Conservation (phyloP, 2,113 vertebrate species). For the Seriola rivoliana region DNA sequence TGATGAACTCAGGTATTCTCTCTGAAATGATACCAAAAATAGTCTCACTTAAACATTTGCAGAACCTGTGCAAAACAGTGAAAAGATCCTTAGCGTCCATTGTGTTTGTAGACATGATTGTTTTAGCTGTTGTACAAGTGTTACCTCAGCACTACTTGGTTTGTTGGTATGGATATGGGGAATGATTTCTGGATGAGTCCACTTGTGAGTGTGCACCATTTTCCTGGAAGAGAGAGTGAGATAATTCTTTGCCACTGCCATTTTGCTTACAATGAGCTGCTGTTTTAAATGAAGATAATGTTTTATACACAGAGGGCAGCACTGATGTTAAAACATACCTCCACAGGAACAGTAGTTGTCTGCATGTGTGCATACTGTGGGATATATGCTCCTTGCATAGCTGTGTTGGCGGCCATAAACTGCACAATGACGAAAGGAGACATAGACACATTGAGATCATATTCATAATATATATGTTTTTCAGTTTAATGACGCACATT, state of each 20-base stretch:
- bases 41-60: slow-evolving; percentile 94
- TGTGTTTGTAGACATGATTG: slow-evolving; percentile 94
- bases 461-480: neutral
- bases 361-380: slow-evolving; percentile 95
- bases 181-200: slow-evolving; percentile 94
- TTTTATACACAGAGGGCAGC: neutral
- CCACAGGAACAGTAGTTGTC: slow-evolving; percentile 90
- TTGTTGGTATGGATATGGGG: slow-evolving; percentile 96
- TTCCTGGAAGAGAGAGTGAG: slow-evolving; percentile 86
- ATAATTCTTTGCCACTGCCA: neutral
- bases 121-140: slow-evolving; percentile 90
- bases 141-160: slow-evolving; percentile 94
- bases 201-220: slow-evolving; percentile 93
- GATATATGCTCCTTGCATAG: slow-evolving; percentile 96
- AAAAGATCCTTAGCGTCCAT: slow-evolving; percentile 93
- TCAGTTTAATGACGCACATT: neutral
- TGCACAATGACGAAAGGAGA: slow-evolving; percentile 76
- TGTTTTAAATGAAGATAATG: neutral
- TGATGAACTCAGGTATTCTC: slow-evolving; percentile 92
- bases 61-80: slow-evolving; percentile 97
- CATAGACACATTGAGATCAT: neutral
- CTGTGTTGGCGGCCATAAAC: slow-evolving; percentile 95
- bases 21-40: slow-evolving; percentile 97
- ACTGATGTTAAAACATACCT: slow-evolving; percentile 82
- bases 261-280: neutral